A percentile compares a stretch with the other conserved stretches of the same genome.
phyloP scores from a whole-genome alignment of 1,140 invertebrate genomes.

The Hylaeus anthracinus region DNA sequence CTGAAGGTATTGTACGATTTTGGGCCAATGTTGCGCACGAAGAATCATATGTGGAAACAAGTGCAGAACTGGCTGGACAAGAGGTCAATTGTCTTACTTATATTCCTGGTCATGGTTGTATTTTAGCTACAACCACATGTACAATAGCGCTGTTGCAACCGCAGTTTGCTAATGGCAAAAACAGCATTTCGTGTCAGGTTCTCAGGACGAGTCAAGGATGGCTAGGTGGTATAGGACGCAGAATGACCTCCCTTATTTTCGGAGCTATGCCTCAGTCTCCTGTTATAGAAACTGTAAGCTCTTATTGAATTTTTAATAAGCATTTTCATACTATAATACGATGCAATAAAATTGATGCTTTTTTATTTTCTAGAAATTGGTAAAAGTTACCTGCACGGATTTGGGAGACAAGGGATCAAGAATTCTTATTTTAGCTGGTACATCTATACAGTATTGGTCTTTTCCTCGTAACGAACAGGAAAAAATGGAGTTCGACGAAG shows the following conservation, averaged over 20 bases:
- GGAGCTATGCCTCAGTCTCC: conserved; percentile 87
- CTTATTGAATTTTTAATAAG: background rate
- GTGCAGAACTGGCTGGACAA: conserved; percentile 89
- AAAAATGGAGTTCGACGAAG: conserved; percentile 84
- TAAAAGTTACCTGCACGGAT: conserved; percentile 81
- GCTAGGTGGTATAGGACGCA: conserved; percentile 92
- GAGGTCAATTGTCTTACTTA: conserved; percentile 90
- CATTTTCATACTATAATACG: background rate
- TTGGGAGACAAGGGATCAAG: conserved; percentile 79
- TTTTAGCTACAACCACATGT: conserved; percentile 95
- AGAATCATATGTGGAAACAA: conserved; percentile 91
- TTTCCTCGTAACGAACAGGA: conserved; percentile 82
- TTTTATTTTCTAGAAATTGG: conserved; percentile 82
- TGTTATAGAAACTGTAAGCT: conserved; percentile 88
- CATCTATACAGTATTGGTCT: conserved; percentile 87
- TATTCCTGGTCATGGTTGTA: conserved; percentile 87
- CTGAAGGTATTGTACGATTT: conserved; percentile 94
- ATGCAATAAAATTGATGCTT: background rate
- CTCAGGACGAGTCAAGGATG: conserved; percentile 91
- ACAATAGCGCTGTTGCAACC: conserved; percentile 90
- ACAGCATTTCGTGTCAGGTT: conserved; percentile 86
- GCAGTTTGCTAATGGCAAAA: conserved; percentile 82
- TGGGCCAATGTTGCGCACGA: conserved; percentile 96
- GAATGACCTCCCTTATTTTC: conserved; percentile 93
- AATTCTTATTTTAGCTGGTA: conserved; percentile 86